Evolutionary conservation across 2,113 vertebrate species (phyloP).

Genomic region (western clawed frog (Xenopus tropicalis)): DNA sequence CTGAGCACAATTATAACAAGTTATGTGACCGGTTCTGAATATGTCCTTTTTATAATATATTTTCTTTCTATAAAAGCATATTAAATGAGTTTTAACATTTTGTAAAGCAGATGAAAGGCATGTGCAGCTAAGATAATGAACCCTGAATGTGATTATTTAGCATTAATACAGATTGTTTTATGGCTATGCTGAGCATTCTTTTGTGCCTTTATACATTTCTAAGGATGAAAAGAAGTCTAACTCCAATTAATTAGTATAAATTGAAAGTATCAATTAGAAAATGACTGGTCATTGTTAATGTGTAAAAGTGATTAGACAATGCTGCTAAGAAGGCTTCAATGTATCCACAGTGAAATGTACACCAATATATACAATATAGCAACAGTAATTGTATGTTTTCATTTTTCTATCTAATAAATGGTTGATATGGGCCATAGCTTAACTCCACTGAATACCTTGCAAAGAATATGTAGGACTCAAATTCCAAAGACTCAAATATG

Average conservation of each 20-base stretch:
- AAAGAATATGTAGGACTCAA: no score
- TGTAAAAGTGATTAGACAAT: constrained; percentile 25
- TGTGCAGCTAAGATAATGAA: constrained; percentile 53
- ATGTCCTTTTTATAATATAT: constrained; percentile 48
- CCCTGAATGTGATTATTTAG: constrained; percentile 55
- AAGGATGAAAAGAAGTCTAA: constrained; percentile 57
- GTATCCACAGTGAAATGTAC: constrained; percentile 19
- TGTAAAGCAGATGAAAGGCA: constrained; percentile 57
- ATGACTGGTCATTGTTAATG: constrained; percentile 35
- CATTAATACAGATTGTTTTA: constrained; percentile 51
- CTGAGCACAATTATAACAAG: constrained; percentile 52
- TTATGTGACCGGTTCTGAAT: constrained; percentile 52
- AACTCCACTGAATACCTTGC: no score
- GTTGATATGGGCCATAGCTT: no score
- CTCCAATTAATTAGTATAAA: constrained; percentile 75
- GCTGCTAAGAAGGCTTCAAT: constrained; percentile 2
- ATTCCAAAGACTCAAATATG: no score
- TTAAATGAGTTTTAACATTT: constrained; percentile 58
- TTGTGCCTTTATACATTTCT: constrained; percentile 49
- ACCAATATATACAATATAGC: background rate
- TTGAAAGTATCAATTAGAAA: constrained; percentile 69
- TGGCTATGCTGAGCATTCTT: constrained; percentile 34
- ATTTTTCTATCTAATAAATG: no score
- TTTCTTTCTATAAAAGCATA: constrained; percentile 55
- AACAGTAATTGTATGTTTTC: no score